Evolutionary conservation across 2,113 vertebrate species (phyloP).

Genomic region (Taurulus bubalis): DNA sequence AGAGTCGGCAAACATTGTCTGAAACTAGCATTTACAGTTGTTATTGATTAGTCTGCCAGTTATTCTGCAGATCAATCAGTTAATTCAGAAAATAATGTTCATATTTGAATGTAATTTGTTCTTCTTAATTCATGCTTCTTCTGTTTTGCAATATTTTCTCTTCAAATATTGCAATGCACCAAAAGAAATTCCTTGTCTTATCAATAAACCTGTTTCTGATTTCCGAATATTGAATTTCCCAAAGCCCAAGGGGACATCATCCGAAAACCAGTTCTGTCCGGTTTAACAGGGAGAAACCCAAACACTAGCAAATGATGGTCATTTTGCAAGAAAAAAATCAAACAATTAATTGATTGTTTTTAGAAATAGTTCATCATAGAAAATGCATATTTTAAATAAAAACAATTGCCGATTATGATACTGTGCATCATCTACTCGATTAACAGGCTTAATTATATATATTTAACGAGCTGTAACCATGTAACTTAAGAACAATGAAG

Average conservation of each 20-base stretch:
- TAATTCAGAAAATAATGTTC: neutral
- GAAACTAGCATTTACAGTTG: neutral
- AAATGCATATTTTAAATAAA: neutral
- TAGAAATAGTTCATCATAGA: neutral
- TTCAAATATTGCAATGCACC: neutral
- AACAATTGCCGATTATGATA: neutral
- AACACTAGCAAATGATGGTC: neutral
- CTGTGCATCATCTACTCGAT: too few species aligned
- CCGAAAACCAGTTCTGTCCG: neutral
- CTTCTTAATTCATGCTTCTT: neutral
- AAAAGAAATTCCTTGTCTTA: neutral
- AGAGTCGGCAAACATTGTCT: neutral
- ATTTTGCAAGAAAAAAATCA: neutral
- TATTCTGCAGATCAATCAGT: neutral
- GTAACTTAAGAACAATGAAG: neutral
- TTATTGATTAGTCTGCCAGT: neutral
- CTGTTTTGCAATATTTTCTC: neutral
- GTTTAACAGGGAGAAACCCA: neutral
- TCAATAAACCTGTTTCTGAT: slow-evolving; percentile 1
- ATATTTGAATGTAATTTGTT: neutral
- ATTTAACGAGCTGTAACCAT: neutral
- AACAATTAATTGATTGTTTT: too few species aligned
- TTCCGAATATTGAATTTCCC: neutral
- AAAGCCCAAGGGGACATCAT: neutral
- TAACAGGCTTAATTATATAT: neutral